Conservation (phyloP, 2,888 invertebrate species). For the Plagodis pulveraria region DNA sequence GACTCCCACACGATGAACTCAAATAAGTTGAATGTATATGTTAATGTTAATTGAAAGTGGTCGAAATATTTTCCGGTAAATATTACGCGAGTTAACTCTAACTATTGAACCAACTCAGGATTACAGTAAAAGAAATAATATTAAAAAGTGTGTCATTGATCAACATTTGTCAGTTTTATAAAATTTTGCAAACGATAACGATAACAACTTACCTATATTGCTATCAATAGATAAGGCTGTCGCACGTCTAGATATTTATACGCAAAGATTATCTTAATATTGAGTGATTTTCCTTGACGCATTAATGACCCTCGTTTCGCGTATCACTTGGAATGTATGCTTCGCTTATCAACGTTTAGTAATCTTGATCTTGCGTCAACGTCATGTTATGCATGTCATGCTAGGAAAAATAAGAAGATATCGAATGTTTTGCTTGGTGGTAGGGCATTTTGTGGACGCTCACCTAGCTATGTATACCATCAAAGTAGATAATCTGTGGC, state of each 20-base stretch:
- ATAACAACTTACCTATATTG: conserved; percentile 5
- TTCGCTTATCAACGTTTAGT: conserved; percentile 9
- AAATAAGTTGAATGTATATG: no score
- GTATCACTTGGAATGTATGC: not conserved
- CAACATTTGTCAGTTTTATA: conserved; percentile 11
- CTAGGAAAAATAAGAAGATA: not conserved
- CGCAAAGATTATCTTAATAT: conserved; percentile 24
- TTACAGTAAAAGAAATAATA: no score
- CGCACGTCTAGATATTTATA: conserved; percentile 41
- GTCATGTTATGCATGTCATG: not conserved
- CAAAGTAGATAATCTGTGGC: no score
- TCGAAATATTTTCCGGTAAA: no score
- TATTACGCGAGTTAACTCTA: no score
- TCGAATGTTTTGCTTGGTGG: not conserved
- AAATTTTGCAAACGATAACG: conserved; percentile 25
- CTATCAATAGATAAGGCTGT: conserved; percentile 39
- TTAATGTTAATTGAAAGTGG: no score
- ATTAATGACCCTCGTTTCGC: no score
- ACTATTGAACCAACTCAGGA: no score
- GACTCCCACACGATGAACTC: not conserved
- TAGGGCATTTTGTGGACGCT: not conserved
- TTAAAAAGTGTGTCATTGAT: conserved; percentile 14
- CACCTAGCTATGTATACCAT: no score
- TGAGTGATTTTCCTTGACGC: conserved; percentile 30
- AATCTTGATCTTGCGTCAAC: conserved; percentile 14